Percentiles rank a stretch among this genome's conserved stretches.
Evolutionary conservation across 2,113 vertebrate genomes (phyloP).

Genomic region (Chrysemys picta): DNA sequence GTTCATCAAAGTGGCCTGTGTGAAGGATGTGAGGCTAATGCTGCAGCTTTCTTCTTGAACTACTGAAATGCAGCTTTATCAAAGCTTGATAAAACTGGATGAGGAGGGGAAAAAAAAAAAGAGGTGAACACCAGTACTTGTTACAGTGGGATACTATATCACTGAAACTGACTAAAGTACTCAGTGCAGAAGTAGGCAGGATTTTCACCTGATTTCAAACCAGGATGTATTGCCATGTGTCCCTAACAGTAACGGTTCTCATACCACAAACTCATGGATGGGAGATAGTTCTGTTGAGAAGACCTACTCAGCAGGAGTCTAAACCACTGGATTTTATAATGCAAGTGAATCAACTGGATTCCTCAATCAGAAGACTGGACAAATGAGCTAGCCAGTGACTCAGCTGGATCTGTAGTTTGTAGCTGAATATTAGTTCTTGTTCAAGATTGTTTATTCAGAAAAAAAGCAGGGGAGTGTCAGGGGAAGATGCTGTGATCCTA

Average conservation of each 20-base stretch:
- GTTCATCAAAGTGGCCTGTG: conserved; percentile 2
- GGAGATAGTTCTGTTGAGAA: not conserved
- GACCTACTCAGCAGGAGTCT: not conserved
- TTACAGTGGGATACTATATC: conserved; percentile 2
- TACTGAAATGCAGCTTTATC: conserved; percentile 13
- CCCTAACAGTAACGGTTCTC: conserved; percentile 34
- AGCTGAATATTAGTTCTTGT: not conserved
- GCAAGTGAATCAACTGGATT: not conserved
- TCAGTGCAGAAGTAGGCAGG: conserved; percentile 20
- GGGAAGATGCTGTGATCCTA: not conserved
- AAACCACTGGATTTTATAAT: conserved; percentile 6
- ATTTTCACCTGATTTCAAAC: conserved; percentile 38
- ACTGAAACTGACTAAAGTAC: conserved; percentile 5
- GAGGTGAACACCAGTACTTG: not conserved
- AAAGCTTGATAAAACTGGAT: conserved; percentile 8
- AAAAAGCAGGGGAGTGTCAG: not conserved
- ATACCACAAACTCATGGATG: not conserved
- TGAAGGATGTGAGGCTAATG: not conserved
- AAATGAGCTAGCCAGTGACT: not conserved
- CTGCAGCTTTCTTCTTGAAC: conserved; percentile 43
- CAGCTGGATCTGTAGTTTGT: not conserved
- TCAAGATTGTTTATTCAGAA: not conserved
- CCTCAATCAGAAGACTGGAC: not conserved
- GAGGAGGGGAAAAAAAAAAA: not conserved
- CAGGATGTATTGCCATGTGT: not conserved